phyloP scores from a whole-genome alignment of 2,888 invertebrate species.

The Aricia artaxerxes region DNA sequence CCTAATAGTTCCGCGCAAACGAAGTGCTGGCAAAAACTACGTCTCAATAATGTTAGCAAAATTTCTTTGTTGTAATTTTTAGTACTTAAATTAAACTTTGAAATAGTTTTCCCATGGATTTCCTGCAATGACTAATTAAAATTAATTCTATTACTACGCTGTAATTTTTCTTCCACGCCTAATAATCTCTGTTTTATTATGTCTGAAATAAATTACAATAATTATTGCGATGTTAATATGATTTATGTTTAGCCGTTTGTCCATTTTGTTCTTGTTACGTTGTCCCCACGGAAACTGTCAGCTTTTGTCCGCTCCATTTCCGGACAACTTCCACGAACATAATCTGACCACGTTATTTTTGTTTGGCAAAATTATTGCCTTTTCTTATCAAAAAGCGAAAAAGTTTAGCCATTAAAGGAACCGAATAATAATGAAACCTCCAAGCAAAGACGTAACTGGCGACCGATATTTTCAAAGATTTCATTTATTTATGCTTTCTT shows the following conservation, averaged over 20 bases:
- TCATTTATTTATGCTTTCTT: no score
- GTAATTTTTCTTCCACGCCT: not conserved
- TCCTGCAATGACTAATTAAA: not conserved
- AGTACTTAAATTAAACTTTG: not conserved
- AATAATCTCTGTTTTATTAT: slow-evolving; percentile 13
- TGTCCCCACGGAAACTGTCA: slow-evolving; percentile 66
- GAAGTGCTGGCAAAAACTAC: no score
- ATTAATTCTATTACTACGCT: not conserved
- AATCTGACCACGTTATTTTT: slow-evolving; percentile 45
- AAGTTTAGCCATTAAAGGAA: not conserved
- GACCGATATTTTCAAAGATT: not conserved
- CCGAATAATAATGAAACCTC: not conserved
- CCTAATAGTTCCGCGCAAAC: not conserved
- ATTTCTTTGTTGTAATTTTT: not conserved
- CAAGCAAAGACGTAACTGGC: not conserved
- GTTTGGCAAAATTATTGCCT: slow-evolving; percentile 7
- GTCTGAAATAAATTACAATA: slow-evolving; percentile 3
- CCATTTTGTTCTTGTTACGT: slow-evolving; percentile 47
- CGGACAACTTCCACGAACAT: slow-evolving; percentile 58
- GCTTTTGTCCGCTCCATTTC: slow-evolving; percentile 72
- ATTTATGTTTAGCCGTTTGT: slow-evolving; percentile 61
- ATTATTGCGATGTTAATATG: slow-evolving; percentile 49
- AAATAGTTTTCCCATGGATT: not conserved
- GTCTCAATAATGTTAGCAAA: no score
- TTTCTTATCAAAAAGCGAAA: slow-evolving; percentile 3